phyloP scores from a whole-genome alignment of 1,140 invertebrate genomes.

The Drosophila lowei region DNA sequence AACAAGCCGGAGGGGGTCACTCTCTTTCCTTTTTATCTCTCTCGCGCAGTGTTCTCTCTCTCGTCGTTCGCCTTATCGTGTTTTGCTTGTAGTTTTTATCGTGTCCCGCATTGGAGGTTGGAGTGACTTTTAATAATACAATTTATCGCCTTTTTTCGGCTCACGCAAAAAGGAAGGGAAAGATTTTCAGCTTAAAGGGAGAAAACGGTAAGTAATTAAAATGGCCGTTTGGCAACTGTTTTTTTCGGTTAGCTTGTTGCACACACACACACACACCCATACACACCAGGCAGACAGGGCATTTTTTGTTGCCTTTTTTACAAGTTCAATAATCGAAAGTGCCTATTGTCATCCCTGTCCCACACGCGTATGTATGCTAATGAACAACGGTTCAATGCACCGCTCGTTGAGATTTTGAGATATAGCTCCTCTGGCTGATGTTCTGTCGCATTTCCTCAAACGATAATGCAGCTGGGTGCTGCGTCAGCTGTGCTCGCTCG shows the following conservation, averaged over 20 bases:
- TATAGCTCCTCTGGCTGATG: constrained; percentile 48
- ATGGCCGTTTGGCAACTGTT: constrained; percentile 18
- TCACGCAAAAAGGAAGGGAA: constrained; percentile 23
- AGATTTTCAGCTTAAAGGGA: constrained; percentile 15
- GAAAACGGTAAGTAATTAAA: constrained; percentile 19
- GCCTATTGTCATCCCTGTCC: constrained; percentile 48
- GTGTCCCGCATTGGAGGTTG: constrained; percentile 45
- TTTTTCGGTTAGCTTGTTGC: constrained; percentile 10
- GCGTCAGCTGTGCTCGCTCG: constrained; percentile 27
- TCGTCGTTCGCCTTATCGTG: constrained; percentile 43
- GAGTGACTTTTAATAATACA: constrained; percentile 43
- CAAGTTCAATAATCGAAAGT: constrained; percentile 79
- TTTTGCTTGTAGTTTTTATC: constrained; percentile 48
- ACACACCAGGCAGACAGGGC: not conserved
- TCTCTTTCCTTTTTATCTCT: constrained; percentile 11
- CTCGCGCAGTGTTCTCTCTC: constrained; percentile 1
- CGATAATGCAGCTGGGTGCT: constrained; percentile 46
- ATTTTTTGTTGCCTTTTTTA: constrained; percentile 7
- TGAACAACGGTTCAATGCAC: constrained; percentile 70
- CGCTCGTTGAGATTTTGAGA: constrained; percentile 43
- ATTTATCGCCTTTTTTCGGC: constrained; percentile 31
- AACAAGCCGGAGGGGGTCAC: constrained; percentile 44
- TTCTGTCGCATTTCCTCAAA: constrained; percentile 55
- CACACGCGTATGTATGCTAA: constrained; percentile 42
- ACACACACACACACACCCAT: constrained; percentile 26